A percentile compares a stretch with the other conserved stretches of the same genome.
These are phyloP conservation scores for Dermatemys mawii DNA, from an alignment of 2,113 vertebrate genomes.

Conservation along the genomic window DNA sequence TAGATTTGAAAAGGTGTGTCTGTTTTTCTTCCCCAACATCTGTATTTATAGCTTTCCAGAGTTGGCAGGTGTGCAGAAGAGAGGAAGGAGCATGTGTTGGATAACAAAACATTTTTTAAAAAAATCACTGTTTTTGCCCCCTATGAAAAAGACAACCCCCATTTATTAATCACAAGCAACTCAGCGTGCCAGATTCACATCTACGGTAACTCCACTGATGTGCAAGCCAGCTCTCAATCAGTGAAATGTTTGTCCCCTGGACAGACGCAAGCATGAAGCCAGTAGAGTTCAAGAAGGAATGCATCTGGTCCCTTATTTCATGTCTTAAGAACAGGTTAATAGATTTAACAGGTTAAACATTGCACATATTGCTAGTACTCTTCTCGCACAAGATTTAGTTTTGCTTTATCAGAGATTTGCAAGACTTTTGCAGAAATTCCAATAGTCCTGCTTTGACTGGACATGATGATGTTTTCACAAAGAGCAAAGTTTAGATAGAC, in stretches of 20 bases:
- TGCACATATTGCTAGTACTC: background rate
- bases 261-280: background rate
- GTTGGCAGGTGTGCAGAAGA: background rate
- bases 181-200: background rate
- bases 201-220: background rate
- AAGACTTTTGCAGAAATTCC: slow-evolving; percentile 31
- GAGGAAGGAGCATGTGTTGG: background rate
- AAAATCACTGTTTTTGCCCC: background rate
- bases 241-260: background rate
- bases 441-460: slow-evolving; percentile 24
- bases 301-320: background rate
- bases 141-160: background rate
- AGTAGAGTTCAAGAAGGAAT: background rate
- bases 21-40: background rate
- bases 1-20: background rate
- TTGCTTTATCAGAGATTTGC: slow-evolving; percentile 36
- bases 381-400: background rate
- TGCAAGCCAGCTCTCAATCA: background rate
- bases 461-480: slow-evolving; percentile 43
- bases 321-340: background rate
- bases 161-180: background rate
- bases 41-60: background rate
- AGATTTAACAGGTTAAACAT: too few relatives aligned
- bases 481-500: slow-evolving; percentile 50
- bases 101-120: background rate